phyloP scores from a whole-genome alignment of 2,797 vertebrate species.

The Myotis planiceps region DNA sequence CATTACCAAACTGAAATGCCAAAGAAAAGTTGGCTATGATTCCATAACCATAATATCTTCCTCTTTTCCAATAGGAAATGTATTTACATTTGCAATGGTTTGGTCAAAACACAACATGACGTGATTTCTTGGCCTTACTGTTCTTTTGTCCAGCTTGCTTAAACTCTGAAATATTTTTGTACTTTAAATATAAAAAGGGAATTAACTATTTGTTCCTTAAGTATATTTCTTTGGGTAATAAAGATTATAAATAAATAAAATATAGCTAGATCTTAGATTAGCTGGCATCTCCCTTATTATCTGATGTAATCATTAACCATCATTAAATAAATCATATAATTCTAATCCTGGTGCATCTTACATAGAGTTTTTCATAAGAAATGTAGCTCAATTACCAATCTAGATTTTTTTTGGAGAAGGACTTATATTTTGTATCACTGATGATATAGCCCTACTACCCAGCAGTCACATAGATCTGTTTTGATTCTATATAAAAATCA shows the following conservation, averaged over 20 bases:
- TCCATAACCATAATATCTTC: background rate
- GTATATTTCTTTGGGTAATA: background rate
- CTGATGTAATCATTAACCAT: background rate
- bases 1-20: background rate
- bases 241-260: conserved; percentile 16
- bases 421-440: background rate
- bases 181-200: background rate
- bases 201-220: background rate
- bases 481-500: background rate
- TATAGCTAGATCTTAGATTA: background rate
- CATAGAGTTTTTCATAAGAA: background rate
- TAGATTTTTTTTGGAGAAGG: background rate
- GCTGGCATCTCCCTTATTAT: background rate
- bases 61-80: conserved; percentile 15
- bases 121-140: background rate
- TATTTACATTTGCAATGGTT: background rate
- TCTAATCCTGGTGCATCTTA: background rate
- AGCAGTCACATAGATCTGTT: background rate
- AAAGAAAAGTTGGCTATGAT: background rate
- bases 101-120: background rate
- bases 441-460: background rate
- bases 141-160: background rate
- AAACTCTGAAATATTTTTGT: background rate
- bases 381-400: background rate
- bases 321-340: background rate